A percentile compares a stretch with the other conserved stretches of the same genome.
phyloP scores from a whole-genome alignment of 2,888 invertebrate genomes.

The Plemyria rubiginata region DNA sequence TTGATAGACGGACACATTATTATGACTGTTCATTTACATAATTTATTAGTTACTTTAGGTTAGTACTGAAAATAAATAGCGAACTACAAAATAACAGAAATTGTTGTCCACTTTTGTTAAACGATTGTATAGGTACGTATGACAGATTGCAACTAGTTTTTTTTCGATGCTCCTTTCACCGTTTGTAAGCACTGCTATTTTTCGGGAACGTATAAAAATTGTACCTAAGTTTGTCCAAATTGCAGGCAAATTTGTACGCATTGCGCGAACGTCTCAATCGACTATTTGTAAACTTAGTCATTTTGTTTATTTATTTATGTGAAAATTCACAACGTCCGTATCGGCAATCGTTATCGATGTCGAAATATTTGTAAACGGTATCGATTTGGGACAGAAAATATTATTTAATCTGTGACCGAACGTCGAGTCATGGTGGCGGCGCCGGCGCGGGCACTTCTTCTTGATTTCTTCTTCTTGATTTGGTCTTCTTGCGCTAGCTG shows the following conservation, averaged over 20 bases:
- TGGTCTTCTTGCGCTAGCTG: no score
- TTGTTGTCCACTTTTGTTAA: no score
- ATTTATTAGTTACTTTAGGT: neutral
- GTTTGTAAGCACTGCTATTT: neutral
- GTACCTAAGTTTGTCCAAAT: neutral
- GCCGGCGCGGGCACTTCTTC: no score
- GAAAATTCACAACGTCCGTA: conserved; percentile 39
- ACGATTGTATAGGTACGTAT: no score
- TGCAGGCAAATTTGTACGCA: neutral
- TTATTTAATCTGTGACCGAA: conserved; percentile 38
- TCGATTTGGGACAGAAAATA: conserved; percentile 52
- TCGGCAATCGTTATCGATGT: conserved; percentile 72
- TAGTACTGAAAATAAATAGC: neutral
- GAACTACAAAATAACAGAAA: no score
- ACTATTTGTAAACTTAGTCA: conserved; percentile 15
- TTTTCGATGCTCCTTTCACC: no score
- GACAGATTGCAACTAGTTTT: neutral
- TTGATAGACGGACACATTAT: conserved; percentile 10
- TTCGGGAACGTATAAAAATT: neutral
- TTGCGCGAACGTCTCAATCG: conserved; percentile 12
- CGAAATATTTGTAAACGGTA: conserved; percentile 82
- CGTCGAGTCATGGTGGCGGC: conserved; percentile 63
- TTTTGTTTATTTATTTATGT: conserved; percentile 28
- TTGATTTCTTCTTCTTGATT: no score
- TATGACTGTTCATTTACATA: neutral